Conservation (phyloP, 2,888 invertebrate species). For the Melanophora roralis region DNA sequence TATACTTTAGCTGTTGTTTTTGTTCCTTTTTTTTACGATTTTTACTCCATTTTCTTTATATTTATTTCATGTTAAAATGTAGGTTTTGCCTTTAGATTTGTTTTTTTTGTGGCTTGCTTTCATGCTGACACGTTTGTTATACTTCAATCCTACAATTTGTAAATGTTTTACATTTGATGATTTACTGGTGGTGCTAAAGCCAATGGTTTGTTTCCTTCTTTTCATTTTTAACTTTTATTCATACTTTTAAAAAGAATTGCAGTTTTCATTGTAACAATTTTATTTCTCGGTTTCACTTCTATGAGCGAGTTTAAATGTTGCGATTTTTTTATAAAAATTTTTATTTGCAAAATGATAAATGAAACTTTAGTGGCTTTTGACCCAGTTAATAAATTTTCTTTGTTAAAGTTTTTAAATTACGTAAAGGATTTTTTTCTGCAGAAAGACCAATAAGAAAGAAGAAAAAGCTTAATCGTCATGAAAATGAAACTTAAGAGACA, state of each 20-base stretch:
- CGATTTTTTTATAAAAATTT: conserved; percentile 14
- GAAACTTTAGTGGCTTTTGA: conserved; percentile 76
- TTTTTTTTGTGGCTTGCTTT: conserved; percentile 10
- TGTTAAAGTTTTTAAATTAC: conserved; percentile 67
- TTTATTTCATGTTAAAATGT: conserved; percentile 28
- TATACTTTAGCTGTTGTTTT: background rate
- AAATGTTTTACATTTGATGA: conserved; percentile 57
- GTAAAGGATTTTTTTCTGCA: conserved; percentile 55
- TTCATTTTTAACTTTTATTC: conserved; percentile 4
- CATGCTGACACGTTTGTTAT: background rate
- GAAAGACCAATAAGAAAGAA: background rate
- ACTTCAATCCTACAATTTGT: conserved; percentile 52
- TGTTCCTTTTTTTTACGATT: conserved; percentile 20
- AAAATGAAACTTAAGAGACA: conserved; percentile 21
- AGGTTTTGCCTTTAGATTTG: too few relatives aligned
- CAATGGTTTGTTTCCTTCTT: conserved; percentile 39
- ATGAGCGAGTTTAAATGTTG: background rate
- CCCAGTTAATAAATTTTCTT: conserved; percentile 73
- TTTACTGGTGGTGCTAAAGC: conserved; percentile 49
- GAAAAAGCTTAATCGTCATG: conserved; percentile 12
- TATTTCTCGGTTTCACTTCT: background rate
- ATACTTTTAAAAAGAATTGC: conserved; percentile 20
- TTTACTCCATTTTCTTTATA: background rate
- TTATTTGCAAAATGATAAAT: conserved; percentile 71
- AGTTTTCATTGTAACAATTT: background rate